A percentile compares a stretch with the other conserved stretches of the same genome.
phyloP scores from a whole-genome alignment of 2,113 vertebrate species.

The Apteryx mantelli region DNA sequence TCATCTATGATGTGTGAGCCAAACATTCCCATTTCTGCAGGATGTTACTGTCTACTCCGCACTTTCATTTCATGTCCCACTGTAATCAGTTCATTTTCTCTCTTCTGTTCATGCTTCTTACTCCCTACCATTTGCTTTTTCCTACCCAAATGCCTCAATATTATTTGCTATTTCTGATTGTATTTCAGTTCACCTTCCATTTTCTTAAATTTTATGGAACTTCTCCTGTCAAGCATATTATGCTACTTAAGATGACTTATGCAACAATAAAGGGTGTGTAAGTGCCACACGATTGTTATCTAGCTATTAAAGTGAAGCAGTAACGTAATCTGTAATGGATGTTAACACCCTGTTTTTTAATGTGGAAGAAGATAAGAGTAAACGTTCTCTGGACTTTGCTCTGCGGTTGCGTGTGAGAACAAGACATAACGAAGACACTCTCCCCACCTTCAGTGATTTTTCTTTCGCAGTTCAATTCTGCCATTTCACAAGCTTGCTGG shows the following conservation, averaged over 20 bases:
- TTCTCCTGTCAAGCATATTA: slow-evolving; percentile 42
- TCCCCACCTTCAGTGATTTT: slow-evolving; percentile 34
- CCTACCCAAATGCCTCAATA: not conserved
- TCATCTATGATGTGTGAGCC: not conserved
- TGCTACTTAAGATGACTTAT: slow-evolving; percentile 58
- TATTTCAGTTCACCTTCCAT: slow-evolving; percentile 3
- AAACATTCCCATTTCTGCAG: not conserved
- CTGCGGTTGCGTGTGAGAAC: not conserved
- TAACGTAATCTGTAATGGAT: slow-evolving; percentile 49
- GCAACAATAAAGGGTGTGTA: slow-evolving; percentile 62
- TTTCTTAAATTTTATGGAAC: slow-evolving; percentile 45
- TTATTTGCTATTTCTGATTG: slow-evolving; percentile 16
- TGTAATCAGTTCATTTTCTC: not conserved
- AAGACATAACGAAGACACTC: not conserved
- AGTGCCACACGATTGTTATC: slow-evolving; percentile 38
- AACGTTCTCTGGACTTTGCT: not conserved
- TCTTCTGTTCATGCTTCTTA: not conserved
- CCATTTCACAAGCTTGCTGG: slow-evolving; percentile 62
- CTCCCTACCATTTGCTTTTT: not conserved
- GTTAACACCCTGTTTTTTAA: slow-evolving; percentile 43
- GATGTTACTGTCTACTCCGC: not conserved
- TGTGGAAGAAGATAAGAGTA: not conserved
- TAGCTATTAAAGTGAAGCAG: slow-evolving; percentile 28
- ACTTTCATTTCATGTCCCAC: not conserved
- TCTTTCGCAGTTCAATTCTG: slow-evolving; percentile 68